Evolutionary conservation across 2,797 vertebrate species (phyloP), one percentile per base, ranked within the genome.

Genomic region (Notamacropus eugenii): DNA sequence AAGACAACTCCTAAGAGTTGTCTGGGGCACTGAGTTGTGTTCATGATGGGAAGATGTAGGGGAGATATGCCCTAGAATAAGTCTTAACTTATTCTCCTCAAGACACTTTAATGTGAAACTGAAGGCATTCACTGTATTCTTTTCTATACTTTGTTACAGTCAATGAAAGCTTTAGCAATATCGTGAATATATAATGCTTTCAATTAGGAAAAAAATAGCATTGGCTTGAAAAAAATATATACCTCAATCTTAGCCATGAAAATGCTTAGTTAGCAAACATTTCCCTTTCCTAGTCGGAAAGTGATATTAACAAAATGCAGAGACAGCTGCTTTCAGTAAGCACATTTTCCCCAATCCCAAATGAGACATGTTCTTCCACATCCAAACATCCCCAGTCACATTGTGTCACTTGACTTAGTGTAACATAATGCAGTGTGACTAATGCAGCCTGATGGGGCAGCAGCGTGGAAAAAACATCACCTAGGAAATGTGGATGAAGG

Each of bases 331-430:
- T 98, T 97, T 97, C 54, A 56, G 91, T 97, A 97, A 97, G 91
- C 91, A 90, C 94, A 96, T 91, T 97, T 96, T 96, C 95, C 95
- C 92, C 90, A 98, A 82, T 98, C 97, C 96, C 92, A 50, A 24
- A 58, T 96, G 97, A 98, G 95, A 96, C 91, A 98, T 98, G 97
- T 91, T 97, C 94, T 98, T 98, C 97, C 93, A 94, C 97, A 96
- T 97, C 97, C 96, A 97, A 97, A 67, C 90, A 94, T 98, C 97
- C 98, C 97, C 92, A 98, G 95, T 96, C 96, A 96, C 93, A 92
- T 92, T 95, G 93, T 97, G 58, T 95, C 95, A 97, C 95, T 96
- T 98, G 97, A 97, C 98, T 98, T 98, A 98, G 93, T 97, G 90
- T 1, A 93, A 95, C 95, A 98, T 96, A 97, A 98, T 98, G 93